These are phyloP conservation scores for Agrochola lychnidis DNA, from an alignment of 2,888 invertebrate species.

Conservation along the genomic window DNA sequence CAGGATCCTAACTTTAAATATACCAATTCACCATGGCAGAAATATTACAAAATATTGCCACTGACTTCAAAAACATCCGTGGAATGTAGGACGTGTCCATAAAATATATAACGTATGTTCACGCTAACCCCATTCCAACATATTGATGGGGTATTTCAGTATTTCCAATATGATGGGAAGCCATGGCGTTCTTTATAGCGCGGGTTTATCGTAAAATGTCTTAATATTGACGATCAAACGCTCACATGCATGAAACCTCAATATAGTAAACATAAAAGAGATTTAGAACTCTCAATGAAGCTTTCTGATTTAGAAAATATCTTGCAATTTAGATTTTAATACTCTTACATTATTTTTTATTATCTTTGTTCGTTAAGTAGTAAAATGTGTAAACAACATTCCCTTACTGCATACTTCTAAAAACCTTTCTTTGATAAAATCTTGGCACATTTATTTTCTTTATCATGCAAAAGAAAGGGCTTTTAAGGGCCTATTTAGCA, in stretches of 20 bases:
- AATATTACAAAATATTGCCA: constrained; percentile 9
- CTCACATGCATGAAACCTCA: constrained; percentile 9
- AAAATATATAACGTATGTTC: constrained; percentile 43
- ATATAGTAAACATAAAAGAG: constrained; percentile 20
- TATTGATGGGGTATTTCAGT: constrained; percentile 52
- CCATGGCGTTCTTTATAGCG: constrained; percentile 39
- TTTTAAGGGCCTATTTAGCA: constrained; percentile 35
- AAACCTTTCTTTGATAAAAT: constrained; percentile 41
- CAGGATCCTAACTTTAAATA: background rate
- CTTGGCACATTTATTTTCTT: constrained; percentile 57
- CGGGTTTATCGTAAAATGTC: constrained; percentile 20
- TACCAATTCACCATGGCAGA: background rate
- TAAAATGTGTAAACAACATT: constrained; percentile 31
- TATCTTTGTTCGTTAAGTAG: constrained; percentile 17
- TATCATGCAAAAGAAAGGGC: constrained; percentile 54
- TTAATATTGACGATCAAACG: constrained; percentile 17
- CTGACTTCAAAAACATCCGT: background rate
- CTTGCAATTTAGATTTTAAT: constrained; percentile 10
- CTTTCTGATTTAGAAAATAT: constrained; percentile 27
- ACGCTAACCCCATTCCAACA: constrained; percentile 37
- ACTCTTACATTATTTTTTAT: constrained; percentile 15
- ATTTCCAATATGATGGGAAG: constrained; percentile 53
- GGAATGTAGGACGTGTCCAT: constrained; percentile 32
- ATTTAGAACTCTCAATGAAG: constrained; percentile 19
- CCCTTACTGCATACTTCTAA: constrained; percentile 26